These are phyloP conservation scores for Suncus etruscus DNA, from an alignment of 2,113 vertebrate genomes.

Conservation along the genomic window DNA sequence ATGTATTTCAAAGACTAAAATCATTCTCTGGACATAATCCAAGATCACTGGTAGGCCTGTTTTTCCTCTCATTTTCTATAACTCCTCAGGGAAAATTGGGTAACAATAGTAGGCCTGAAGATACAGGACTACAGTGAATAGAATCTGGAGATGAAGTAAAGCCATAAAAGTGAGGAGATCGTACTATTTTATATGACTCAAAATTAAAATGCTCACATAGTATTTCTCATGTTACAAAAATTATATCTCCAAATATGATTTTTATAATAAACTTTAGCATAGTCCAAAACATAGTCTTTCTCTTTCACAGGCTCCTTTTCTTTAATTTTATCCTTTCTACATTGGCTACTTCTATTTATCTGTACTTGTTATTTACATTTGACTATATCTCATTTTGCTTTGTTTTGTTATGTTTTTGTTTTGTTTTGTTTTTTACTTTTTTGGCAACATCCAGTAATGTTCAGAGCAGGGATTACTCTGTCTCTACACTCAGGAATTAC, in stretches of 20 bases:
- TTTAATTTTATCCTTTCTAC: neutral
- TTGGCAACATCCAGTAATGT: too few species aligned
- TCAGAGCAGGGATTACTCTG: too few species aligned
- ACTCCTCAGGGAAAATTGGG: slow-evolving; percentile 53
- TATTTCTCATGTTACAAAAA: neutral
- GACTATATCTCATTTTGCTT: neutral
- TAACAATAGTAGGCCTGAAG: slow-evolving; percentile 21
- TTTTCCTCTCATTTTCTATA: slow-evolving; percentile 72
- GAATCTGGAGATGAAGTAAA: slow-evolving; percentile 36
- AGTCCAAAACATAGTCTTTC: neutral
- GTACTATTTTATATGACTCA: neutral
- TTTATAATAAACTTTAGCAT: neutral
- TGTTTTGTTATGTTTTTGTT: too few species aligned
- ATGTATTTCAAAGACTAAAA: slow-evolving; percentile 49
- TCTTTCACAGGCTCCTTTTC: neutral
- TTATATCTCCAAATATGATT: neutral
- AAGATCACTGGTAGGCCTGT: slow-evolving; percentile 50
- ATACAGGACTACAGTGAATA: neutral
- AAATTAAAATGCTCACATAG: neutral
- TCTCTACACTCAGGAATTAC: too few species aligned
- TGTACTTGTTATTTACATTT: slow-evolving; percentile 7
- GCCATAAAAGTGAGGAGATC: neutral
- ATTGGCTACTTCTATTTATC: neutral
- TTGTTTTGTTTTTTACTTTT: too few species aligned
- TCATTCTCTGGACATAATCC: slow-evolving; percentile 65